phyloP scores from a whole-genome alignment of 2,797 vertebrate genomes.

The Scolopax rusticola region DNA sequence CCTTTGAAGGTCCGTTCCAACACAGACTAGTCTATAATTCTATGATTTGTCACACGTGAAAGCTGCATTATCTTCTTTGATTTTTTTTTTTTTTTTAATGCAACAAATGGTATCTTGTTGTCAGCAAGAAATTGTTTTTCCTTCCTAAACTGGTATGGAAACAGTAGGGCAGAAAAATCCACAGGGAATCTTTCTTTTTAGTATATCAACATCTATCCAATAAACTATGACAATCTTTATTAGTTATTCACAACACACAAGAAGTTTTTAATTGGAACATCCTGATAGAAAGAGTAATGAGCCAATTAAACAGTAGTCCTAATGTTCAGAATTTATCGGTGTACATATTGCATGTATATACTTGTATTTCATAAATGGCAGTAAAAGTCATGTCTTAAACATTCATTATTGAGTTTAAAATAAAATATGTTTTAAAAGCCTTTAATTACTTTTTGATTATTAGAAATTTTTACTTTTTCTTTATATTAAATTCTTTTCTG shows the following conservation, averaged over 20 bases:
- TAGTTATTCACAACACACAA: background rate
- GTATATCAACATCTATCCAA: background rate
- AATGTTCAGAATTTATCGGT: background rate
- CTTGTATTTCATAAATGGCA: background rate
- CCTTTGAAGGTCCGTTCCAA: background rate
- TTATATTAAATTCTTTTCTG: background rate
- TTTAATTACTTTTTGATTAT: background rate
- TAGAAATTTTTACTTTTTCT: background rate
- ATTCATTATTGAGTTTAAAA: background rate
- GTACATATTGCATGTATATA: background rate
- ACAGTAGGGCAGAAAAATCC: background rate
- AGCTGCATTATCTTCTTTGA: background rate
- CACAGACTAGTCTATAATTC: background rate
- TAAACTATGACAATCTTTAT: background rate
- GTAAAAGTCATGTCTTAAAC: background rate
- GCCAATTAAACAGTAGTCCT: background rate
- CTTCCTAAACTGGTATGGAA: background rate
- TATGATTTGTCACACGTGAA: background rate
- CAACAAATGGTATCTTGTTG: background rate
- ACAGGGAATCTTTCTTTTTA: background rate
- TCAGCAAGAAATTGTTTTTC: background rate
- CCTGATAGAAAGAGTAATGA: background rate
- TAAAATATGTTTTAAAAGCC: background rate
- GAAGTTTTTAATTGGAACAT: background rate
- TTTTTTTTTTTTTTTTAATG: background rate